These are phyloP conservation scores for Hycleus cichorii DNA, from an alignment of 1,140 invertebrate genomes.

Conservation along the genomic window DNA sequence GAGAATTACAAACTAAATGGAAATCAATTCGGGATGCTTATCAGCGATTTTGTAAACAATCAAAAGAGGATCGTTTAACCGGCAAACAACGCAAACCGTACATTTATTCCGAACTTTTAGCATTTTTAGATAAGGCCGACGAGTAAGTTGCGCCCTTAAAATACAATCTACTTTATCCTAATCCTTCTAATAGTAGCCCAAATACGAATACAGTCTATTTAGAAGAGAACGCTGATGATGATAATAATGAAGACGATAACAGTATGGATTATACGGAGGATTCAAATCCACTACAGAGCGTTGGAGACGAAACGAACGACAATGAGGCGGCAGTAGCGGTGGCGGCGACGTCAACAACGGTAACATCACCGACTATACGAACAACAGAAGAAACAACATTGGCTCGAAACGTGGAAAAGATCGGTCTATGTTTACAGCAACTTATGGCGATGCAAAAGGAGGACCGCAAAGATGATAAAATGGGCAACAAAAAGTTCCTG, in stretches of 20 bases:
- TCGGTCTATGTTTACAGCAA: conserved; percentile 21
- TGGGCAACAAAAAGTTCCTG: conserved; percentile 30
- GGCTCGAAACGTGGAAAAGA: background rate
- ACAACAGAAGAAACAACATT: background rate
- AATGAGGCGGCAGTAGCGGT: too few relatives aligned
- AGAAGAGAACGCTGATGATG: background rate
- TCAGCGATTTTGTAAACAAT: conserved; percentile 12
- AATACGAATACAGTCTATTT: conserved; percentile 5
- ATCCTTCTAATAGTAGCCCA: too few relatives aligned
- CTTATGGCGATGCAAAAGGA: conserved; percentile 21
- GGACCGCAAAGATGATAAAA: conserved; percentile 23
- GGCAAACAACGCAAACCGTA: conserved; percentile 22
- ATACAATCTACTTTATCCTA: too few relatives aligned
- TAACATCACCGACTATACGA: background rate
- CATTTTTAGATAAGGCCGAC: conserved; percentile 10
- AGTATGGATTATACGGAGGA: conserved; percentile 2
- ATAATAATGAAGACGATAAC: background rate
- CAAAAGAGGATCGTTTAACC: conserved; percentile 17
- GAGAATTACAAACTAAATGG: conserved; percentile 30
- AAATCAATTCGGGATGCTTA: conserved; percentile 27
- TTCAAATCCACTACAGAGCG: background rate
- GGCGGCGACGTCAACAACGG: background rate
- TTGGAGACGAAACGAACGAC: too few relatives aligned
- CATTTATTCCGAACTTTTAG: conserved; percentile 24
- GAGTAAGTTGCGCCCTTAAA: too few relatives aligned